Evolutionary conservation across 2,888 invertebrate genomes (phyloP), one percentile per base, ranked within the genome.

Genomic region (Dione juno): DNA sequence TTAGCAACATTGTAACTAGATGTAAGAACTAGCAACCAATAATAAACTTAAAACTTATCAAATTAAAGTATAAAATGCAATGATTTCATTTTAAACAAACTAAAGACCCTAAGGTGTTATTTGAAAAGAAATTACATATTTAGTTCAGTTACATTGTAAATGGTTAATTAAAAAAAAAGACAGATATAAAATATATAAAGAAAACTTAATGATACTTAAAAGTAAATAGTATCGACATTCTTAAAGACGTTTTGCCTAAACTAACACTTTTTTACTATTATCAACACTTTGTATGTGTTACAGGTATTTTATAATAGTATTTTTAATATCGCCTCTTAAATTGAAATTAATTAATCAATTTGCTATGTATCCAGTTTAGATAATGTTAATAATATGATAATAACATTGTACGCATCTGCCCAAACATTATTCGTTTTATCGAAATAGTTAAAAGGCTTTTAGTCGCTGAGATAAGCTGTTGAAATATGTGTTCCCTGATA

Each of bases 1-100:
- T 74, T 70, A 57, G 68, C 74, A 72, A 74, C 70, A 68, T 48
- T 70, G 72, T 74, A 68, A 68, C 52, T 41, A 35, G 19, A 37
- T 48, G 13, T 43, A 37, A 35, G 41, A 53, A 37, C 9, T 9
- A 13, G 6, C 13, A 63, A 40, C n/a, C 35, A 13, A 70, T 45
- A 45, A n/a, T 66, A 19, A 66, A 28, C 59, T 48, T 19, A 66
- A 66, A 16, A 0, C 10, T 6, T 41, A 19, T n/a, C 21, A 37
- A 0, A 0, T 37, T 41, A 70, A 43, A 54, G 61, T 28, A 13
- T 21, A 64, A 52, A 66, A 41, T 73, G 14, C 37, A 19, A 35
- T 61, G n/a, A 28, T 43, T 61, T 14, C 9, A 45, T n/a, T n/a
- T n/a, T 16, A 28, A 43, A 28, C 28, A 37, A 37, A 6, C n/a